Conservation (phyloP, 2,797 vertebrate species). For the Falco cherrug region DNA sequence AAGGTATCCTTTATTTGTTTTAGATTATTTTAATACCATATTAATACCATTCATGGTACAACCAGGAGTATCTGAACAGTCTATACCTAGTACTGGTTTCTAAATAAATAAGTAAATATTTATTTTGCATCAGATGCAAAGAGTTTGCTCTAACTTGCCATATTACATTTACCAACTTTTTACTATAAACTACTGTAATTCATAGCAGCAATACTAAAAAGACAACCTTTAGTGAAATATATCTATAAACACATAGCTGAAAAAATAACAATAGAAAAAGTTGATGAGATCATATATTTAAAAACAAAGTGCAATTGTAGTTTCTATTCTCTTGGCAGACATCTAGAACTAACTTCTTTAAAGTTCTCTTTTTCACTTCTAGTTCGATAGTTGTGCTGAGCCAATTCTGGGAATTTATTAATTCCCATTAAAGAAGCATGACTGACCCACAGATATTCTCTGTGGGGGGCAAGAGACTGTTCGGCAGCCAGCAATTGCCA, state of each 20-base stretch:
- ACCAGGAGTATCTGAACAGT: neutral
- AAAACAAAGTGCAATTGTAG: neutral
- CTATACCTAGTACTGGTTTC: neutral
- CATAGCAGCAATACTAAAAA: neutral
- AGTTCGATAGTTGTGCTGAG: neutral
- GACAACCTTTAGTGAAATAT: neutral
- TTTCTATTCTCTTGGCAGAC: neutral
- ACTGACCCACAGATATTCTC: neutral
- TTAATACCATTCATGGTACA: neutral
- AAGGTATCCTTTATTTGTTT: neutral
- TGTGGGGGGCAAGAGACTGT: neutral
- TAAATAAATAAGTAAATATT: neutral
- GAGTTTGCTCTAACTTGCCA: neutral
- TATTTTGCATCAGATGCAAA: neutral
- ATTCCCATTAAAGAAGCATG: neutral
- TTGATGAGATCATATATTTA: neutral
- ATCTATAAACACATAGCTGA: neutral
- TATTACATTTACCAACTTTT: neutral
- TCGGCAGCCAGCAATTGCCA: neutral
- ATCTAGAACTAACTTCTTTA: neutral
- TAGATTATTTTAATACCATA: neutral
- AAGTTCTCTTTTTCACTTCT: neutral
- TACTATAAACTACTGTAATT: neutral
- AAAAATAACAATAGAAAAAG: neutral
- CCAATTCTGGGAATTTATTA: neutral